These are phyloP conservation scores for Crambe crambe DNA, from an alignment of 37 sponge, comb jelly and placozoan genomes.

Conservation along the genomic window DNA sequence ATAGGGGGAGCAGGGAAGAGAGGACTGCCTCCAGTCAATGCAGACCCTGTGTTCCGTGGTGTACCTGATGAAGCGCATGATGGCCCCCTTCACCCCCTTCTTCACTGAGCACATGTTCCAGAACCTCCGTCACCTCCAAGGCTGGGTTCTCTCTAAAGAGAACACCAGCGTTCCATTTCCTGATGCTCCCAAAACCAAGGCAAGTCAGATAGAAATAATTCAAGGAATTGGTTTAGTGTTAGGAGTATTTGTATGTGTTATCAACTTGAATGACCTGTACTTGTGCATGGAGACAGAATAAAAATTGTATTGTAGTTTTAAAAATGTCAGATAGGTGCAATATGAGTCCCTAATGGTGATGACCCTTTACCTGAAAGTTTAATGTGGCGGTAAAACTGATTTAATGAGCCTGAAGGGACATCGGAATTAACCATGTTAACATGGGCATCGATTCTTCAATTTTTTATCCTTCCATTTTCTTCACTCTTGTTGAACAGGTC, in stretches of 20 bases:
- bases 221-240: background rate
- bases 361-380: background rate
- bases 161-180: constrained; percentile 82
- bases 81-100: constrained; percentile 99
- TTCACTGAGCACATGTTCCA: constrained; percentile 96
- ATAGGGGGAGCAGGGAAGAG: constrained; percentile 76
- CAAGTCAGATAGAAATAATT: too few species aligned
- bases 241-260: too few species aligned
- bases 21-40: constrained; percentile 74
- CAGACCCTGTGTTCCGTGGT: constrained; percentile 88
- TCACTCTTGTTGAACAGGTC: constrained; percentile 33
- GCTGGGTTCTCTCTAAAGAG: constrained; percentile 40
- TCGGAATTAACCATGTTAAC: too few species aligned
- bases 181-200: constrained; percentile 86
- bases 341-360: background rate
- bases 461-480: too few species aligned
- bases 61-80: constrained; percentile 83
- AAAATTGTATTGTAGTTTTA: too few species aligned
- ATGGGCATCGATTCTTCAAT: too few species aligned
- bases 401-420: background rate
- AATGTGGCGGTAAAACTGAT: background rate
- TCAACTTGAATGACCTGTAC: too few species aligned
- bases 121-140: constrained; percentile 66
- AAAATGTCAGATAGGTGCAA: background rate
- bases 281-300: too few species aligned